Evolutionary conservation across 2,113 vertebrate species (phyloP), one percentile per base, ranked within the genome.

Genomic region (Enhydra lutris): DNA sequence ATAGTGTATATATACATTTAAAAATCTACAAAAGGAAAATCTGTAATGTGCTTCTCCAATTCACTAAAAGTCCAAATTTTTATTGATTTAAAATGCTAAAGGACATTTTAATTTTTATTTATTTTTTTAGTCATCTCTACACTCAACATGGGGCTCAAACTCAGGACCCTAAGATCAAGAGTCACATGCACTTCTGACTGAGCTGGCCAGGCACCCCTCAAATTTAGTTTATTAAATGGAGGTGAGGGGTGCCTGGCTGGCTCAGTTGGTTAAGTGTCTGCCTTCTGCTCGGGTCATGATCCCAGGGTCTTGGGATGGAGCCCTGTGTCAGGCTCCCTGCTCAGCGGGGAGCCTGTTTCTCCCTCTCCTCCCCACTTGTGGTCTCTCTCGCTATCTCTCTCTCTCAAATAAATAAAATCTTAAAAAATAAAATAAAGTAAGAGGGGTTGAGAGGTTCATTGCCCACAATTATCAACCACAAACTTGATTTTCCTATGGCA

Each of bases 21-120:
- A 80, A 91, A 74, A 55, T 52, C 61, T 84, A 55, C 63, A 93
- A 88, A 89, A 97, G 71, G 63, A 84, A 90, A 93, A 91, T 36
- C 29, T 76, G 55, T 59, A 71, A 55, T n/a, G 76, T 73, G 36
- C 89, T 63, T 79, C 45, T 8, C 29, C 21, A 92, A 63, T 23
- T 81, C 26, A 96, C 39, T 65, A 47, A 52, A 94, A 76, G 59
- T 65, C 10, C 76, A 81, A 65, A 78, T 55, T 92, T n/a, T 69
- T 55, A 83, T 69, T 76, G 26, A 47, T 31, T 76, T 47, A 78
- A 78, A 47, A 47, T 78, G 74, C 74, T 78, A 47, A 18, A 31
- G 42, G 42, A 26, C 3, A 47, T 78, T 31, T 45, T 15, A 47
- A 45, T 69, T 69, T 69, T 76, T 45, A 26, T 42, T 74, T 42